Conservation (phyloP, 2,888 invertebrate genomes). For the Stramonita haemastoma region DNA sequence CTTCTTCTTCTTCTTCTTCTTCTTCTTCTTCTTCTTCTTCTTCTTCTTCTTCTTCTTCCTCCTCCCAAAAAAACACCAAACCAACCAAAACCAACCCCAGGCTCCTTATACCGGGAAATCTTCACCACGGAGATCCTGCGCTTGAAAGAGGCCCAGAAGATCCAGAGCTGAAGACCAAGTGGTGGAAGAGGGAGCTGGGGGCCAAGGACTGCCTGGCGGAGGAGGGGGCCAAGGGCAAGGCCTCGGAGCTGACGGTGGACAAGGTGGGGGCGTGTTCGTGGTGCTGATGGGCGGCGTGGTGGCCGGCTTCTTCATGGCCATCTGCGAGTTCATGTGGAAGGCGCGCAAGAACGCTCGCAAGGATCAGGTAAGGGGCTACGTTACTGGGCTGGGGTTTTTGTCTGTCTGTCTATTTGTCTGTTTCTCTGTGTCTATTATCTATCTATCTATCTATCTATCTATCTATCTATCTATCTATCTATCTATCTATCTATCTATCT, state of each 20-base stretch:
- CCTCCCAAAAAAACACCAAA: neutral
- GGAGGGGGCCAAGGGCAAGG: conserved; percentile 83
- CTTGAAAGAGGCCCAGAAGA: conserved; percentile 95
- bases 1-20: too few relatives aligned
- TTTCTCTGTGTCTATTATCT: too few relatives aligned
- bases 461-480: too few relatives aligned
- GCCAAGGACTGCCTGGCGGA: conserved; percentile 79
- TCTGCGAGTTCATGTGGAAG: conserved; percentile 86
- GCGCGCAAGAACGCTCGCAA: conserved; percentile 67
- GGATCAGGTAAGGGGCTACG: neutral
- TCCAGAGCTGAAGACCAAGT: conserved; percentile 92
- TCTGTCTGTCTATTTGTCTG: too few relatives aligned
- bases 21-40: too few relatives aligned
- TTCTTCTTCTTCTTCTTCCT: too few relatives aligned
- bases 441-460: too few relatives aligned
- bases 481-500: too few relatives aligned
- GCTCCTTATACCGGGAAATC: conserved; percentile 95
- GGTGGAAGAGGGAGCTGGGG: conserved; percentile 85
- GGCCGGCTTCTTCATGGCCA: conserved; percentile 92
- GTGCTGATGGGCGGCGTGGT: conserved; percentile 95
- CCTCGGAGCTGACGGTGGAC: conserved; percentile 93
- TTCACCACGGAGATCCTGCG: conserved; percentile 96
- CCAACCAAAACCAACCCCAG: conserved; percentile 77
- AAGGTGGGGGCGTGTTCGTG: conserved; percentile 97
- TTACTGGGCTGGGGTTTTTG: neutral